These are phyloP conservation scores for Entosphenus tridentatus DNA, from an alignment of 2,113 vertebrate species.

Conservation along the genomic window DNA sequence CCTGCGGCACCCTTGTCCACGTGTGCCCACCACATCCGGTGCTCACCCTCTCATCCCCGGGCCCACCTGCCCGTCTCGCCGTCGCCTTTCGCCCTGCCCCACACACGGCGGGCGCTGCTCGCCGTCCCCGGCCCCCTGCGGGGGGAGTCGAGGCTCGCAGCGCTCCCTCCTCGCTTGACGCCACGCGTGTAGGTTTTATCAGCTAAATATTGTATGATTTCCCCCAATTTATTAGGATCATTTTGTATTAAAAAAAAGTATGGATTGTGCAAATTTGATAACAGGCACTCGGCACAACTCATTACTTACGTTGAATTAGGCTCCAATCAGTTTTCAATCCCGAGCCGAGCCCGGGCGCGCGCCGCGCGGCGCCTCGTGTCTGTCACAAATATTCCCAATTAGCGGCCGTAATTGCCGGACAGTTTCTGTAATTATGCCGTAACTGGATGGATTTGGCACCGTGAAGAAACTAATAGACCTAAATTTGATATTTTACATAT, in stretches of 20 bases:
- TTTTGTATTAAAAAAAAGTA: constrained; percentile 65
- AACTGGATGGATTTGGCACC: constrained; percentile 96
- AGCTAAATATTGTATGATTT: constrained; percentile 77
- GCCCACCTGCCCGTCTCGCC: background rate
- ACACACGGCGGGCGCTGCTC: background rate
- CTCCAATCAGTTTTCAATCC: constrained; percentile 73
- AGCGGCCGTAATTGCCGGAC: constrained; percentile 97
- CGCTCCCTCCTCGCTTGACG: background rate
- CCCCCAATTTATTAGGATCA: constrained; percentile 87
- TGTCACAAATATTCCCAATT: constrained; percentile 99
- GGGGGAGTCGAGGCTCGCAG: background rate
- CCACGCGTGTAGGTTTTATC: constrained; percentile 17
- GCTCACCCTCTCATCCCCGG: background rate
- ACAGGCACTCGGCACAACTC: constrained; percentile 96
- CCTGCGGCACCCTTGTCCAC: too few species aligned
- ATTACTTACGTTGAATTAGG: constrained; percentile 98
- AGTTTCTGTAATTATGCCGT: constrained; percentile 98
- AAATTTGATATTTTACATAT: constrained; percentile 99
- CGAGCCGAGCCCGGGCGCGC: constrained; percentile 70
- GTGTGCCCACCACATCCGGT: too few species aligned
- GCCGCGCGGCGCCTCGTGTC: constrained; percentile 99
- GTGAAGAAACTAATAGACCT: constrained; percentile 94
- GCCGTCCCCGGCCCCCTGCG: background rate
- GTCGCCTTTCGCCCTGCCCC: background rate
- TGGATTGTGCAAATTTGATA: constrained; percentile 98